Base-by-base conservation (phyloP, 2,888 invertebrate species). In the Prostheceraeus crozeri region DNA sequence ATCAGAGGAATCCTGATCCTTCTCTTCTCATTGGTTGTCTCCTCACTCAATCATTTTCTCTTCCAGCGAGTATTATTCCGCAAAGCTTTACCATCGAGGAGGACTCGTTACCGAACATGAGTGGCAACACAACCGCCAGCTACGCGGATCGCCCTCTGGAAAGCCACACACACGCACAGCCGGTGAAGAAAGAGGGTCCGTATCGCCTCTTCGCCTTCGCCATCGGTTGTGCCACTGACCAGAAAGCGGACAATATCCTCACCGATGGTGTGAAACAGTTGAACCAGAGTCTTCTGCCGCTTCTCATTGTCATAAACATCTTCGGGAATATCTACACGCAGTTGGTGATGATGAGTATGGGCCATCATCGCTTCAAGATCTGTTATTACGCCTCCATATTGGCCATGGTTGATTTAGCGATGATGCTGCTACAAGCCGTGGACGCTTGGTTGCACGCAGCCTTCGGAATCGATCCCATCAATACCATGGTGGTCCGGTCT, bases 221-320 rank as follows among this genome's bases (percentile, higher is more conserved):
- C 14, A 40, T 40, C 40, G n/a, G 16, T n/a, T 40, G 40, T n/a
- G n/a, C n/a, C 40, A 16, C 40, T n/a, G 40, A 6, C 4, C n/a
- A 16, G 40, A 21, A 40, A n/a, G 16, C 14, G 40, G 40, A 40
- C 16, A 8, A 4, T n/a, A 6, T 16, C n/a, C 4, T 40, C 4
- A 14, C 40, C 4, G 40, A 21, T n/a, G 14, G 40, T 14, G 16
- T 40, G 40, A 4, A n/a, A n/a, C 40, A 40, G n/a, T 4, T 40
- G 16, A 40, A 40, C 19, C 40, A n/a, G n/a, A 16, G 6, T 21
- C 14, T n/a, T n/a, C 40, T 40, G 4, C 40, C 40, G 4, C 4
- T 40, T 4, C 4, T 40, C 40, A 40, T 40, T 4, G 6, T 40
- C 6, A 4, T 4, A 4, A 21, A 4, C 6, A 16, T 4, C n/a